A percentile compares a stretch with the other conserved stretches of the same genome.
phyloP scores from a whole-genome alignment of 2,113 vertebrate species.

The Sinocyclocheilus rhinocerous region DNA sequence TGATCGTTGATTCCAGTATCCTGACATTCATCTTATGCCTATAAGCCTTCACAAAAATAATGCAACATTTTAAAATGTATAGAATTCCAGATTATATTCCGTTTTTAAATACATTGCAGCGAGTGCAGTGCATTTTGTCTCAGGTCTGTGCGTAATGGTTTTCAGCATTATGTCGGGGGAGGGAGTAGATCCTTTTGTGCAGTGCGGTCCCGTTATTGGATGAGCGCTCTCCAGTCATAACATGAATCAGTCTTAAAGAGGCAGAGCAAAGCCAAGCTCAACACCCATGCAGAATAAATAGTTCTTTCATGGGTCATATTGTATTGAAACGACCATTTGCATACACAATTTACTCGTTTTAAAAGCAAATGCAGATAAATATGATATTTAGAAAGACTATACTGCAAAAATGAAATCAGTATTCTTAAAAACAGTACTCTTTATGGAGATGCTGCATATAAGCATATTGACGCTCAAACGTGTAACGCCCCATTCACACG shows the following conservation, averaged over 20 bases:
- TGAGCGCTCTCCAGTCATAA: constrained; percentile 57
- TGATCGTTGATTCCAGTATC: too few relatives aligned
- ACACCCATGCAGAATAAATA: constrained; percentile 2
- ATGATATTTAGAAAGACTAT: neutral
- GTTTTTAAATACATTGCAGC: neutral
- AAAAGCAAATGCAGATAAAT: neutral
- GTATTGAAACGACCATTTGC: neutral
- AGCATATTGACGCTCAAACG: neutral
- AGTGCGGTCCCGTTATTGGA: constrained; percentile 70
- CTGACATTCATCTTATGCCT: too few relatives aligned
- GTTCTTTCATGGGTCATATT: neutral
- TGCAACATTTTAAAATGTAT: constrained; percentile 53
- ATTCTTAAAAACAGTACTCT: neutral
- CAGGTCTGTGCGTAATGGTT: constrained; percentile 62
- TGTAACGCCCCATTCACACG: too few relatives aligned
- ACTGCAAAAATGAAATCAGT: neutral
- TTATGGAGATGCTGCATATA: neutral
- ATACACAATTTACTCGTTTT: neutral
- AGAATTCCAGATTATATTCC: neutral
- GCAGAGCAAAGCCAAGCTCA: neutral
- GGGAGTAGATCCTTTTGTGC: constrained; percentile 70
- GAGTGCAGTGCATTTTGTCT: constrained; percentile 51
- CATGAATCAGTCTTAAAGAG: constrained; percentile 44
- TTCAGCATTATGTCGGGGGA: constrained; percentile 64
- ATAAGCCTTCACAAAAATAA: too few relatives aligned